Conservation (phyloP, 1,140 invertebrate genomes). For the Drosophila gunungcola region DNA sequence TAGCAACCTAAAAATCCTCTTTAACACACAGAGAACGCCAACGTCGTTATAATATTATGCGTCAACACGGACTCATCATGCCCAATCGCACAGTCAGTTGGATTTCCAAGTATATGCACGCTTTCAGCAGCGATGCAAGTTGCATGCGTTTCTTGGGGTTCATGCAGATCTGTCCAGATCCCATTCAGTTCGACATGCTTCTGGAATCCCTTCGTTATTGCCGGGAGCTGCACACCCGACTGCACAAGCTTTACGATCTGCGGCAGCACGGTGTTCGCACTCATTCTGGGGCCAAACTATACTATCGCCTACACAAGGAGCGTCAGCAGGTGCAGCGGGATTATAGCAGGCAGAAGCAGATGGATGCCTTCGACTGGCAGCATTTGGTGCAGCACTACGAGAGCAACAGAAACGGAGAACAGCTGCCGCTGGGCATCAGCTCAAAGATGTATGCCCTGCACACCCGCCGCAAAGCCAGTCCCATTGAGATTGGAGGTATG, state of each 20-base stretch:
- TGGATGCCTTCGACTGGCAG: slow-evolving; percentile 84
- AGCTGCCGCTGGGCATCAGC: slow-evolving; percentile 36
- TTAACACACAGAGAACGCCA: slow-evolving; percentile 87
- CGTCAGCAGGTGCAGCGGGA: slow-evolving; percentile 85
- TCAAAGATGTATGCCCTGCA: slow-evolving; percentile 70
- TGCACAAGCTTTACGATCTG: slow-evolving; percentile 89
- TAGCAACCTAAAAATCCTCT: background rate
- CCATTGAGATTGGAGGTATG: slow-evolving; percentile 87
- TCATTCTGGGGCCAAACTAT: slow-evolving; percentile 88
- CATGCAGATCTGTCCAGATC: slow-evolving; percentile 89
- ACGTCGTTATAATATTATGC: slow-evolving; percentile 90
- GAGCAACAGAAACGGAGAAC: slow-evolving; percentile 40
- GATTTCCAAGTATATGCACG: slow-evolving; percentile 83
- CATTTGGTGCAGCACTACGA: slow-evolving; percentile 76
- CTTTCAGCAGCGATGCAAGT: slow-evolving; percentile 61
- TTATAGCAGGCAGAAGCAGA: slow-evolving; percentile 82
- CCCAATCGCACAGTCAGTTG: slow-evolving; percentile 88
- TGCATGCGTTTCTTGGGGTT: slow-evolving; percentile 89
- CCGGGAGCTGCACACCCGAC: slow-evolving; percentile 88
- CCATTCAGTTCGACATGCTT: slow-evolving; percentile 91
- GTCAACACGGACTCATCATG: slow-evolving; percentile 92
- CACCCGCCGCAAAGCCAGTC: slow-evolving; percentile 81
- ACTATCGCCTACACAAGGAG: slow-evolving; percentile 88
- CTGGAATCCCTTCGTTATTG: slow-evolving; percentile 91
- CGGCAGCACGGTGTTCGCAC: slow-evolving; percentile 90